These are phyloP conservation scores for Aeoliscus strigatus DNA, from an alignment of 2,797 vertebrate species.

Conservation along the genomic window DNA sequence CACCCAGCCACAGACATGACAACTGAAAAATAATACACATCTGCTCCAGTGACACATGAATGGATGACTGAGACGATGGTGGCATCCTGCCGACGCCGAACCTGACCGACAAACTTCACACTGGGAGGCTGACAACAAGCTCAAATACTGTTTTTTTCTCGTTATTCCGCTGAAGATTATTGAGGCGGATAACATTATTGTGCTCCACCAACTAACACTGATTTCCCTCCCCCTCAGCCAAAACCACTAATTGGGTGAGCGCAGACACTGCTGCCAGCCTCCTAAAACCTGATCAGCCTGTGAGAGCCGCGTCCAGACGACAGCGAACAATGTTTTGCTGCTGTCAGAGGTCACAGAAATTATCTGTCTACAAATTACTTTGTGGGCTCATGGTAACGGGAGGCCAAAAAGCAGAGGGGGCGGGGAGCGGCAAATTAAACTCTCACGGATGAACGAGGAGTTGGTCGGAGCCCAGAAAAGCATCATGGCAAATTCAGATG, in stretches of 20 bases:
- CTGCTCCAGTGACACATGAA: constrained; percentile 37
- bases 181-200: constrained; percentile 34
- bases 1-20: constrained; percentile 10
- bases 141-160: too few relatives aligned
- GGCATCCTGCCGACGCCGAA: too few relatives aligned
- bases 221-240: constrained; percentile 40
- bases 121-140: too few relatives aligned
- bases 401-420: constrained; percentile 20
- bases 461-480: constrained; percentile 57
- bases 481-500: constrained; percentile 60
- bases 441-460: constrained; percentile 50
- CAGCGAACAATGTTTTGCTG: constrained; percentile 48
- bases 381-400: constrained; percentile 56
- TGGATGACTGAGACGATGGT: constrained; percentile 12
- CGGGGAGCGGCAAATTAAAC: constrained; percentile 34
- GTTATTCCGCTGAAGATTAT: constrained; percentile 3
- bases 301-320: constrained; percentile 38
- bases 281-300: constrained; percentile 38
- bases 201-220: constrained; percentile 36
- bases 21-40: constrained; percentile 24
- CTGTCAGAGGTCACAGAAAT: constrained; percentile 63
- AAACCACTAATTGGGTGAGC: constrained; percentile 62
- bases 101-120: too few relatives aligned
- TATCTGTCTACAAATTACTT: constrained; percentile 64
- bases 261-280: constrained; percentile 39